Base-by-base conservation (phyloP, 2,888 invertebrate species). In the Microlaimidae sp. region DNA sequence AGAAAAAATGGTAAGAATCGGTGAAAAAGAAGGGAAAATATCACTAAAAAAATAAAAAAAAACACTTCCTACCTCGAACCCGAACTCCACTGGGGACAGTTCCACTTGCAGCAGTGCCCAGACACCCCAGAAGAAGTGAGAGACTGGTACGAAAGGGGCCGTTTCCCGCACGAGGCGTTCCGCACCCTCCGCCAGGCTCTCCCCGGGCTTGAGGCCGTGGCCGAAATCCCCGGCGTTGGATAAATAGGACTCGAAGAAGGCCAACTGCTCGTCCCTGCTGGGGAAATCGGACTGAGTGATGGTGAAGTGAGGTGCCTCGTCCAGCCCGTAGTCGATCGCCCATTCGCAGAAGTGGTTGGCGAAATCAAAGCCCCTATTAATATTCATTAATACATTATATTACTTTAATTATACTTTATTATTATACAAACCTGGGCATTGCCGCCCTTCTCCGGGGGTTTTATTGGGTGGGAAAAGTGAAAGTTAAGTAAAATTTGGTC, bases 281-380 rank as follows among this genome's bases (percentile, higher is more conserved):
- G 93, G 88, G 66, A 81, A 82, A 59, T 80, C 77, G 5, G 80
- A 78, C 1, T 75, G 75, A 50, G 77, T 74, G 60, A 82, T 81
- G 56, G 74, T 76, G 72, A 81, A 92, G 71, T 81, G 83, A 0
- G 90, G 90, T 62, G 80, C 78, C 29, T 80, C 77, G 0, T 80
- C 77, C 55, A 80, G 79, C 1, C 82, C 85, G 71, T 92, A 90
- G 67, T 90, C 86, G 67, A 85, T 85, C 1, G 79, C 79, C 86
- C 88, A 72, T 70, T 92, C 92, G 58, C 85, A 78, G 70, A 92
- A 89, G 67, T 92, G 92, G 72, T 92, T 92, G 2, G 90, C 90
- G 49, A 92, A 75, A 71, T 92, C 92, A 71, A 89, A 92, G 0
- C 83, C 88, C 50, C 90, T 70, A 59, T 28, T 61, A n/a, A n/a